Percentiles rank a stretch among this genome's conserved stretches.
phyloP scores from a whole-genome alignment of 1,140 invertebrate genomes.

The Gryon sp. region DNA sequence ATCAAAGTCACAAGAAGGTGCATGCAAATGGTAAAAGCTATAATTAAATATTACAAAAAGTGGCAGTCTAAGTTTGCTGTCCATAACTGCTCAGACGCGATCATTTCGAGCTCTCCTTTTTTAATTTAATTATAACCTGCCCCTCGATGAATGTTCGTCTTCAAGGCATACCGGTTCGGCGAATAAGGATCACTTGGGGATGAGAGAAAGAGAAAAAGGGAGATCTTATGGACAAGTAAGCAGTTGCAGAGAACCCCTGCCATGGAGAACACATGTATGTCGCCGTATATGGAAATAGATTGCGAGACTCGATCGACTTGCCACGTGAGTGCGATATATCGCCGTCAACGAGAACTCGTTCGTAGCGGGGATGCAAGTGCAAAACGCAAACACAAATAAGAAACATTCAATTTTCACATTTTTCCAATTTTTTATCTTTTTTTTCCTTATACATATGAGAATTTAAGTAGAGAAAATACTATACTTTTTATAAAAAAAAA shows the following conservation, averaged over 20 bases:
- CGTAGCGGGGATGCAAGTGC: constrained; percentile 53
- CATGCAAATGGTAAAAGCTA: constrained; percentile 52
- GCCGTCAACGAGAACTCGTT: constrained; percentile 48
- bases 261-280: constrained; percentile 61
- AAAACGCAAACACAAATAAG: constrained; percentile 26
- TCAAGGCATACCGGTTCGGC: constrained; percentile 61
- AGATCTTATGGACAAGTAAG: constrained; percentile 14
- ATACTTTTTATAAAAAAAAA: too few relatives aligned
- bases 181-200: constrained; percentile 52
- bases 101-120: constrained; percentile 50
- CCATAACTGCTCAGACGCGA: constrained; percentile 35
- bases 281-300: constrained; percentile 64
- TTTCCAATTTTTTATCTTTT: neutral
- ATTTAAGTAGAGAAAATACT: too few relatives aligned
- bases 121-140: constrained; percentile 66
- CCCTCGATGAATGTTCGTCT: constrained; percentile 53
- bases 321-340: constrained; percentile 63
- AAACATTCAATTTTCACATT: neutral
- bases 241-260: constrained; percentile 54
- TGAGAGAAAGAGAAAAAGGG: constrained; percentile 58
- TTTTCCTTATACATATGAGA: too few relatives aligned
- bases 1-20: constrained; percentile 27
- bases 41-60: constrained; percentile 62
- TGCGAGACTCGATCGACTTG: constrained; percentile 54
- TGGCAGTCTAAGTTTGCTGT: constrained; percentile 32